A percentile compares a stretch with the other conserved stretches of the same genome.
Evolutionary conservation across 2,113 vertebrate species (phyloP).

Genomic region (Choloepus hoffmanni): DNA sequence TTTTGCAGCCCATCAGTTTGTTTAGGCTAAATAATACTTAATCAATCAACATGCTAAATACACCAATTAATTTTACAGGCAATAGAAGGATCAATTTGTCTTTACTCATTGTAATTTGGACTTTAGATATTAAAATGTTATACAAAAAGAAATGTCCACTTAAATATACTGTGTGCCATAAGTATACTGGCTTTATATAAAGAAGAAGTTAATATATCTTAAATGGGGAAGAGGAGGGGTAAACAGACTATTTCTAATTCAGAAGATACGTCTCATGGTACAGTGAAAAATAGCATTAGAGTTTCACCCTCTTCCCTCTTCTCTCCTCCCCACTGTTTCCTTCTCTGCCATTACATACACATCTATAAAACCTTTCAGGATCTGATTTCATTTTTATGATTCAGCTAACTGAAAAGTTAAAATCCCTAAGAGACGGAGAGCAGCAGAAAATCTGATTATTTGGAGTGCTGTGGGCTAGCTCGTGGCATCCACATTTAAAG

Average conservation of each 20-base stretch:
- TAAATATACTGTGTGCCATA: neutral
- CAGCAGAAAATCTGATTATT: conserved; percentile 65
- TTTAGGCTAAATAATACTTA: neutral
- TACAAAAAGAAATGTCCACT: neutral
- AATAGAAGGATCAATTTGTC: neutral
- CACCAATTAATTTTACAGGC: conserved; percentile 25
- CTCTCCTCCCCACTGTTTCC: neutral
- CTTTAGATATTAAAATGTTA: neutral
- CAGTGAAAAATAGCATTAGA: neutral
- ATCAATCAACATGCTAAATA: neutral
- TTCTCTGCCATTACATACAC: neutral
- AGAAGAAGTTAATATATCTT: neutral
- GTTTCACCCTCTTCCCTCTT: neutral
- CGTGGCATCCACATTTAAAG: conserved; percentile 67
- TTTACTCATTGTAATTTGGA: conserved; percentile 20
- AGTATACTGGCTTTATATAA: neutral
- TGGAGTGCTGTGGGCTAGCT: conserved; percentile 61
- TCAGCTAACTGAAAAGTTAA: conserved; percentile 56
- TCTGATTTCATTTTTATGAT: conserved; percentile 56
- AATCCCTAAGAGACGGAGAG: conserved; percentile 41
- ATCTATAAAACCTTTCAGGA: conserved; percentile 22
- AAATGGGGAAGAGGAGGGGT: neutral
- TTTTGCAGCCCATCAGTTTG: neutral
- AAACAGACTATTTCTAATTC: conserved; percentile 21
- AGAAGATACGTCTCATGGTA: neutral